Conservation (phyloP, 2,113 vertebrate genomes). For the Porphyrio hochstetteri region DNA sequence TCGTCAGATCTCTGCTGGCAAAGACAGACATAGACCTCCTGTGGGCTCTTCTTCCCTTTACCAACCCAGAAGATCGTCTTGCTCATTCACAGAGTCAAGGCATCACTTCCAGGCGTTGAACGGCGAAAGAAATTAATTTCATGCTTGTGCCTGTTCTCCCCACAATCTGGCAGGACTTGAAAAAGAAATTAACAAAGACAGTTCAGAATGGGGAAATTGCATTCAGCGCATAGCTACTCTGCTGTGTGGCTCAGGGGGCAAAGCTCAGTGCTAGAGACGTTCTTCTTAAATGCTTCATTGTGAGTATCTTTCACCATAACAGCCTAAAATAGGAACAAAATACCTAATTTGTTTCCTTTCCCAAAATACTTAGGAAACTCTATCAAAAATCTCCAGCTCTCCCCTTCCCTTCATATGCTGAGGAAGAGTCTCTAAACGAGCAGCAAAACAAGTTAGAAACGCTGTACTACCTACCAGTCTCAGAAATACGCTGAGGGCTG, state of each 20-base stretch:
- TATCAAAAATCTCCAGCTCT: neutral
- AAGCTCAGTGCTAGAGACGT: neutral
- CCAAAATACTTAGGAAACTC: neutral
- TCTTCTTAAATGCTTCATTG: neutral
- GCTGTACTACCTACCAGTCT: neutral
- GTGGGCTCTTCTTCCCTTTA: neutral
- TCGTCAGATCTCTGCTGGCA: neutral
- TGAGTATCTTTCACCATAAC: neutral
- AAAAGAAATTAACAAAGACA: constrained; percentile 46
- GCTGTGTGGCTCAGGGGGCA: neutral
- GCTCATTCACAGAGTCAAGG: constrained; percentile 7
- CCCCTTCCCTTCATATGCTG: neutral
- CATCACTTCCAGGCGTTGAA: constrained; percentile 33
- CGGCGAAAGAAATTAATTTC: constrained; percentile 54
- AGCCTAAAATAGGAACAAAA: neutral
- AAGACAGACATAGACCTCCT: neutral
- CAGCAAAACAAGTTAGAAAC: neutral
- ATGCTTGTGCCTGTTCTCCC: constrained; percentile 57
- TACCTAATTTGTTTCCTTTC: neutral
- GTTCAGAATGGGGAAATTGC: constrained; percentile 7
- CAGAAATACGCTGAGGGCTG: neutral
- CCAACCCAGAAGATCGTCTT: neutral
- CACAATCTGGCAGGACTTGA: constrained; percentile 46
- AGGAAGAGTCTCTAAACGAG: neutral
- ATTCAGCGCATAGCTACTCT: neutral